A percentile compares a stretch with the other conserved stretches of the same genome.
phyloP scores from a whole-genome alignment of 2,888 invertebrate genomes.

The Pandemis heparana region DNA sequence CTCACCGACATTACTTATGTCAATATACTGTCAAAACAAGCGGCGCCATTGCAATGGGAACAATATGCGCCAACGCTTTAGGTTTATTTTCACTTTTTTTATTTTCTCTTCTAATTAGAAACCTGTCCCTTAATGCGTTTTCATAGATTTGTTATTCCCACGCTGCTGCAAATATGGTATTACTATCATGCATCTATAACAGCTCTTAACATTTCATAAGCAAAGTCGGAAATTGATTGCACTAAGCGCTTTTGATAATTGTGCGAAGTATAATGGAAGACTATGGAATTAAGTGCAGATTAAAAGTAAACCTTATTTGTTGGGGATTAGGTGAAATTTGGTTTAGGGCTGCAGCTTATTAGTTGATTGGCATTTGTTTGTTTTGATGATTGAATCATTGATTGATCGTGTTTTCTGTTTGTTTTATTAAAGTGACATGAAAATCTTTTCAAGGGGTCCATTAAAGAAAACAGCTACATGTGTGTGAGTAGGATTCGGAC shows the following conservation, averaged over 20 bases:
- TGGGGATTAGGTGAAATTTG: conserved; percentile 4
- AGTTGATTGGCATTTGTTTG: conserved; percentile 13
- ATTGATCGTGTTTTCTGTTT: conserved; percentile 9
- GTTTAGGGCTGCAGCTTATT: not conserved
- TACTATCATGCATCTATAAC: not conserved
- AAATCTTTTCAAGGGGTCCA: not conserved
- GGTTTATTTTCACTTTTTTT: conserved; percentile 5
- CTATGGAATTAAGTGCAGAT: not conserved
- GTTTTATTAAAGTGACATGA: not conserved
- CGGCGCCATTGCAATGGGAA: not conserved
- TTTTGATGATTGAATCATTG: conserved; percentile 11
- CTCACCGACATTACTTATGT: conserved; percentile 35
- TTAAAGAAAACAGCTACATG: not conserved
- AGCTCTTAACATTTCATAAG: not conserved
- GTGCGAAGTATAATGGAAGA: not conserved
- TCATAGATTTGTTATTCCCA: conserved; percentile 42
- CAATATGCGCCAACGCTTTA: not conserved
- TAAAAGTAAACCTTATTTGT: not conserved
- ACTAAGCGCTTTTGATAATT: not conserved
- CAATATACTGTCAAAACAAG: conserved; percentile 29
- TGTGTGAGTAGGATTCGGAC: too few species aligned
- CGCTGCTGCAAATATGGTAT: conserved; percentile 33
- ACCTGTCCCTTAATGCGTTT: conserved; percentile 41
- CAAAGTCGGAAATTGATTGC: not conserved
- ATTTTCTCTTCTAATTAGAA: conserved; percentile 33